phyloP scores from a whole-genome alignment of 2,113 vertebrate genomes.

The Larimichthys crocea region DNA sequence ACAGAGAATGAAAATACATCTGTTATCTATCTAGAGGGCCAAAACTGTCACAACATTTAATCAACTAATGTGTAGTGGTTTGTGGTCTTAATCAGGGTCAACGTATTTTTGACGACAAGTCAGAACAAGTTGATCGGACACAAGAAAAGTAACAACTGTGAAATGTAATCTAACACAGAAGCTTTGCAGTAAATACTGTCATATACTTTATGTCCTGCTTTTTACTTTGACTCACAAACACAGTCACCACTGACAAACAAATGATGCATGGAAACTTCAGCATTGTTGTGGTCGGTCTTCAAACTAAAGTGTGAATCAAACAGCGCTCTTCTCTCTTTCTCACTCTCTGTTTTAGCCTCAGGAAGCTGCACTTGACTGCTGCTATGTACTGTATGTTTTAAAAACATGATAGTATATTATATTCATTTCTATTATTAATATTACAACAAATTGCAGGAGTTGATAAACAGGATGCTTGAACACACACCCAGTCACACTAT shows the following conservation, averaged over 20 bases:
- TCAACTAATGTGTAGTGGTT: neutral
- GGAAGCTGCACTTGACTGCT: accelerated
- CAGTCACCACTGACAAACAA: neutral
- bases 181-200: neutral
- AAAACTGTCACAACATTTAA: too few species aligned
- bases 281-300: constrained; percentile 24
- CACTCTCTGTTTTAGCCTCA: neutral
- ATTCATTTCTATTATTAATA: too few species aligned
- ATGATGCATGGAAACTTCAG: constrained; percentile 39
- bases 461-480: too few species aligned
- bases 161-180: neutral
- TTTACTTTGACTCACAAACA: neutral
- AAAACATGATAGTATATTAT: too few species aligned
- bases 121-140: too few species aligned
- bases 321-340: neutral
- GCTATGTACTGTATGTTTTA: too few species aligned
- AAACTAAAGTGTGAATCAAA: neutral
- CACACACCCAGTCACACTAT: too few species aligned
- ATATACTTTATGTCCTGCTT: neutral
- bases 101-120: too few species aligned
- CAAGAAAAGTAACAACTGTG: too few species aligned
- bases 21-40: neutral
- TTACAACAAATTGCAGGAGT: too few species aligned
- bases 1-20: too few species aligned
- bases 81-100: neutral